Base-by-base conservation (phyloP, 2,888 invertebrate species). In the Belgica antarctica region DNA sequence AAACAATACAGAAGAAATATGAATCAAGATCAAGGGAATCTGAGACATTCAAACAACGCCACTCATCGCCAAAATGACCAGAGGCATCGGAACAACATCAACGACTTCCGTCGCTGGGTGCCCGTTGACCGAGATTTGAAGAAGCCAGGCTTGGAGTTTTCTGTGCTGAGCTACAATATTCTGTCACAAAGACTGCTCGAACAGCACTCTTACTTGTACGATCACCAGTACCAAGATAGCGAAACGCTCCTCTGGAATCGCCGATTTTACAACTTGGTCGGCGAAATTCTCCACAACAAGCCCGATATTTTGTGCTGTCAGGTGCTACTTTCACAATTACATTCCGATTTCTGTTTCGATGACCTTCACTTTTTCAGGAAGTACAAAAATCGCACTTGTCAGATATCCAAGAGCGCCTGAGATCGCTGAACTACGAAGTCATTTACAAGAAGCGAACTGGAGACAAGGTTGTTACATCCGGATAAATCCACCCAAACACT, bases 401-500 rank as follows among this genome's bases (percentile, higher is more conserved):
- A 8, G 81, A 82, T 62, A 88, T 89, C 77, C 87, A 83, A 75
- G 77, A 77, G 63, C 84, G 80, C 76, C 83, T 83, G 71, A 80
- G 81, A 71, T 75, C 77, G 70, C 78, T 81, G 79, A 92, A 93
- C 1, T 94, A 91, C 76, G 79, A 81, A 28, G 88, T 90, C 62
- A 77, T 92, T 2, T 96, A 85, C 77, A 94, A 95, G 79, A 89
- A 90, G 78, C 86, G 93, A 75, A 94, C 94, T 0, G 89, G 90
- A 0, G 80, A 81, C 34, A 86, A 91, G 74, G 65, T 66, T 12
- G 47, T 8, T 24, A 62, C 10, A 15, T 19, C 34, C 12, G 15
- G 47, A 15, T 24, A 62, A 22, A 15, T 19, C 34, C 12, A 59
- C 24, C 7, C 46, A 24, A 25, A 8, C 27, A 4, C 19, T 66